Evolutionary conservation across 2,113 vertebrate genomes (phyloP).

Genomic region (Mus spicilegus): DNA sequence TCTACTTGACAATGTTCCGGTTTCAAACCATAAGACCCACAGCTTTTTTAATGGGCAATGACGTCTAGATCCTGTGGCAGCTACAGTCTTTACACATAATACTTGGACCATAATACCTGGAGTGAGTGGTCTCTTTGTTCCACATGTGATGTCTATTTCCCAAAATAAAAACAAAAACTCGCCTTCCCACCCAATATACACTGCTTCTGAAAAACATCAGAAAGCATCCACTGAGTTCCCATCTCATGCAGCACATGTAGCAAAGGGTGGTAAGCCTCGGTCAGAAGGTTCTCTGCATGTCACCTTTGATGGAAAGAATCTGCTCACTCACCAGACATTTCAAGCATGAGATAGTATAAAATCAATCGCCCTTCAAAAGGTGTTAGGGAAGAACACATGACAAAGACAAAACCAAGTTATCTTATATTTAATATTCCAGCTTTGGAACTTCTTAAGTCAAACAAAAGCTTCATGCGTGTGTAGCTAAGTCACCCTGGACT

Average conservation of each 20-base stretch:
- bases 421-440: constrained; percentile 48
- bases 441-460: constrained; percentile 38
- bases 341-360: constrained; percentile 49
- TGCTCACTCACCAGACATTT: constrained; percentile 31
- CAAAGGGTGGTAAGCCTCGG: constrained; percentile 6
- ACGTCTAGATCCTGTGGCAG: not conserved
- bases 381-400: constrained; percentile 18
- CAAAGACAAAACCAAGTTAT: constrained; percentile 43
- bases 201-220: constrained; percentile 39
- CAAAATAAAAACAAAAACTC: not conserved
- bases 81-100: not conserved
- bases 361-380: not conserved
- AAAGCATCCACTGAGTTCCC: constrained; percentile 7
- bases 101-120: not conserved
- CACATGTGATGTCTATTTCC: not conserved
- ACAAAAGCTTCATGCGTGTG: not conserved
- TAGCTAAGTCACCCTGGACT: not conserved
- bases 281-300: not conserved
- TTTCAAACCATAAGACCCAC: not conserved
- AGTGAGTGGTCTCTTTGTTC: not conserved
- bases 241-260: constrained; percentile 1
- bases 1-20: not conserved
- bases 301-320: constrained; percentile 14
- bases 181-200: not conserved
- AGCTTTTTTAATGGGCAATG: not conserved